phyloP scores from a whole-genome alignment of 2,113 vertebrate genomes.

The Pardalotus punctatus region DNA sequence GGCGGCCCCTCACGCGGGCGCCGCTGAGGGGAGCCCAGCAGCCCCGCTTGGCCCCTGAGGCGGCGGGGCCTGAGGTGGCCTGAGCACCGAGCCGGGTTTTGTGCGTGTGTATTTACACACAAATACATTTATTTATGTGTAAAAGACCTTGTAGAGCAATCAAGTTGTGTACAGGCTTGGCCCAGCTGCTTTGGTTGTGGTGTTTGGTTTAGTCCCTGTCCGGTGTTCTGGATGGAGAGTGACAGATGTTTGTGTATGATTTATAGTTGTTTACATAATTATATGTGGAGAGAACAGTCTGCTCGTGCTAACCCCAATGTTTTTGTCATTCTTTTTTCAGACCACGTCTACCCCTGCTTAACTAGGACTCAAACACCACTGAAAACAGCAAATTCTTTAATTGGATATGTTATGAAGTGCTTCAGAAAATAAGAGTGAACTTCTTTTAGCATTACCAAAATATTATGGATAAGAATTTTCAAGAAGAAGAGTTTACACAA shows the following conservation, averaged over 20 bases:
- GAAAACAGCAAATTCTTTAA: neutral
- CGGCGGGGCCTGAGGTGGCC: neutral
- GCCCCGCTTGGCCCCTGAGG: neutral
- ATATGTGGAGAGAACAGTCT: neutral
- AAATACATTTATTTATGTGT: neutral
- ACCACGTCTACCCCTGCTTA: neutral
- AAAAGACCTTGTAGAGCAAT: neutral
- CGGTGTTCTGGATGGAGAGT: neutral
- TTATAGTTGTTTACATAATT: neutral
- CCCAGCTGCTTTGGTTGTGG: neutral
- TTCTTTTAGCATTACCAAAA: neutral
- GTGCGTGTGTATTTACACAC: neutral
- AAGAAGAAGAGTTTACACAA: slow-evolving; percentile 1
- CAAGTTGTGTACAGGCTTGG: neutral
- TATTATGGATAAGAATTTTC: slow-evolving; percentile 11
- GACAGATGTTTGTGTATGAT: neutral
- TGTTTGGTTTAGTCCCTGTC: neutral
- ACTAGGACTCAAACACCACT: neutral
- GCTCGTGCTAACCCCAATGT: neutral
- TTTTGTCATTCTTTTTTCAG: neutral
- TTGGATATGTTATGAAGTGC: neutral
- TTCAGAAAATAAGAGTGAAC: neutral
- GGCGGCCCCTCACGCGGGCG: neutral
- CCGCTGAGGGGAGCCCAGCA: neutral
- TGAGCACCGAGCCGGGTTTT: neutral